Evolutionary conservation across 2,888 invertebrate genomes (phyloP).

Genomic region (Noctuana brunneofusca): DNA sequence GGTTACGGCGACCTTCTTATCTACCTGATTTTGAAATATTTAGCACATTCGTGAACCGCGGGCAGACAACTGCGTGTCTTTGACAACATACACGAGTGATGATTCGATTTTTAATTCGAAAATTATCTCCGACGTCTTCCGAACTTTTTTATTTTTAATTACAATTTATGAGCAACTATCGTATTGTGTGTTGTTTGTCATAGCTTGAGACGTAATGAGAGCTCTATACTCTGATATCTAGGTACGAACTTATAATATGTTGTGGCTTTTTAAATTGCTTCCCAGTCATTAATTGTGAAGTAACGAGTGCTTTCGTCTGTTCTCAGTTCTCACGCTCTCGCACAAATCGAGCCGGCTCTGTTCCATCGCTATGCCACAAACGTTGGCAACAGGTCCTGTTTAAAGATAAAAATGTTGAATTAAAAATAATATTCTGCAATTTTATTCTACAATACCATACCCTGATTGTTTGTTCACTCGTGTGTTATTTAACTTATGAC

Average conservation of each 20-base stretch:
- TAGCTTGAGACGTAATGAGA: not conserved
- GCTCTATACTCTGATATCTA: slow-evolving; percentile 12
- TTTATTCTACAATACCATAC: too few relatives aligned
- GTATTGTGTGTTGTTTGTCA: slow-evolving; percentile 24
- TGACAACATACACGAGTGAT: not conserved
- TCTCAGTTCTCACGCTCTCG: slow-evolving; percentile 58
- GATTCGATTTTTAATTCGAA: not conserved
- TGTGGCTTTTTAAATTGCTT: slow-evolving; percentile 24
- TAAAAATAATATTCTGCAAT: too few relatives aligned
- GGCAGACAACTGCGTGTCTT: slow-evolving; percentile 21
- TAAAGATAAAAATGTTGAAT: too few relatives aligned
- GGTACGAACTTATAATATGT: slow-evolving; percentile 13
- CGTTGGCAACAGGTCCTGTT: too few relatives aligned
- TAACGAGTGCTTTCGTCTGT: slow-evolving; percentile 39
- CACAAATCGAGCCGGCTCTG: slow-evolving; percentile 40
- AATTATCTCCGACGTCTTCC: not conserved
- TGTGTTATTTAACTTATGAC: too few relatives aligned
- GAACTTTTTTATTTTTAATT: not conserved
- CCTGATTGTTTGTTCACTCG: too few relatives aligned
- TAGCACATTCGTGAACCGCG: slow-evolving; percentile 10
- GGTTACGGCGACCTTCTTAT: too few relatives aligned
- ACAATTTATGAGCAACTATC: not conserved
- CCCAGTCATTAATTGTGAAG: slow-evolving; percentile 31
- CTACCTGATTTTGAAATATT: slow-evolving; percentile 29
- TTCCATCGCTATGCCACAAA: not conserved